phyloP scores from a whole-genome alignment of 2,797 vertebrate genomes.

The Eospalax fontanierii region DNA sequence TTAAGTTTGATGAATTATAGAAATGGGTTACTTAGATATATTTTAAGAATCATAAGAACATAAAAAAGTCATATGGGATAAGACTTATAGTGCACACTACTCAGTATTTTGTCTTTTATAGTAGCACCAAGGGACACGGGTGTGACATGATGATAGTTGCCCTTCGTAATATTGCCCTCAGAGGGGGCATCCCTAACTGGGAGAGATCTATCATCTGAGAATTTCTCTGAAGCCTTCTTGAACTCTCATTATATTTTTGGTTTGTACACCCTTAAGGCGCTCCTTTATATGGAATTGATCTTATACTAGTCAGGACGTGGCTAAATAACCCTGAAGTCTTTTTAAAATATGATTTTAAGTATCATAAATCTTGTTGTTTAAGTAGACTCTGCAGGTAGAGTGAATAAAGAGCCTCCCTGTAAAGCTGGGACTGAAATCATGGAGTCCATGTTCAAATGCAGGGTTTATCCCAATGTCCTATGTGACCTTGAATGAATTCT shows the following conservation, averaged over 20 bases:
- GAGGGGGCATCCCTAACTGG: constrained; percentile 77
- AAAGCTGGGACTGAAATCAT: neutral
- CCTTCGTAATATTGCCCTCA: constrained; percentile 79
- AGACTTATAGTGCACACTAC: constrained; percentile 76
- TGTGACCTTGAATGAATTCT: constrained; percentile 65
- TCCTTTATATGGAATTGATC: constrained; percentile 74
- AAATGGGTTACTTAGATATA: constrained; percentile 84
- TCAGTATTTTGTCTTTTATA: constrained; percentile 82
- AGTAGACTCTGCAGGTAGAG: constrained; percentile 50
- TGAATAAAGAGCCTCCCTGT: neutral
- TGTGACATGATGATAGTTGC: constrained; percentile 78
- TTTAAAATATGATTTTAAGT: constrained; percentile 77
- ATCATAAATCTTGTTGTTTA: constrained; percentile 78
- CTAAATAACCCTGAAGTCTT: constrained; percentile 78
- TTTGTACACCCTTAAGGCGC: constrained; percentile 78
- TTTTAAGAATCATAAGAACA: constrained; percentile 85
- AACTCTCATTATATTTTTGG: constrained; percentile 83
- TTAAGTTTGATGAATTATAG: constrained; percentile 83
- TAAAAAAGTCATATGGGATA: constrained; percentile 83
- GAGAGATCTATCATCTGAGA: constrained; percentile 79
- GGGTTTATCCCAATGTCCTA: neutral
- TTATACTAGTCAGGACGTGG: constrained; percentile 71
- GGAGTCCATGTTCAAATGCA: neutral
- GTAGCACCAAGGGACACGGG: constrained; percentile 74
- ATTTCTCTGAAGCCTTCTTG: constrained; percentile 73